These are phyloP conservation scores for Tinea semifulvella DNA, from an alignment of 2,888 invertebrate genomes.

Conservation along the genomic window DNA sequence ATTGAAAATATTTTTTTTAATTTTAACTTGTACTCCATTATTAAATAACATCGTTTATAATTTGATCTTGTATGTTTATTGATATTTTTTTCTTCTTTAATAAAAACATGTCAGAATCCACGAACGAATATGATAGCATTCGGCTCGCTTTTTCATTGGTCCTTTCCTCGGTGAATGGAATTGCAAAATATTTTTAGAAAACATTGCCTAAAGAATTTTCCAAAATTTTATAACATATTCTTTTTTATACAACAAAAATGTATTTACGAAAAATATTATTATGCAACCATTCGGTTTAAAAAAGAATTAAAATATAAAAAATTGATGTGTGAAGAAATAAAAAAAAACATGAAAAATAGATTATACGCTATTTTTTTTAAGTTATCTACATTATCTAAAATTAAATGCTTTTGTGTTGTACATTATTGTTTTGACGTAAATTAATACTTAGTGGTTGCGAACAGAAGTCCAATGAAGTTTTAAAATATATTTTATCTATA, in stretches of 20 bases:
- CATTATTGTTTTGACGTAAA: constrained; percentile 47
- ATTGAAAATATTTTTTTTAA: constrained; percentile 57
- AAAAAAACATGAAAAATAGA: neutral
- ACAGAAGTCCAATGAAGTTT: no score
- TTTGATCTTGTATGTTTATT: constrained; percentile 60
- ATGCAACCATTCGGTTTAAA: no score
- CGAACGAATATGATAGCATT: no score
- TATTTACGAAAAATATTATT: no score
- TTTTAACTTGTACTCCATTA: constrained; percentile 65
- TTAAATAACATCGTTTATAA: constrained; percentile 65
- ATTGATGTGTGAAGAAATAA: no score
- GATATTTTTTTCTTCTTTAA: constrained; percentile 43
- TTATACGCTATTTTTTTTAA: neutral
- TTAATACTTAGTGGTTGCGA: constrained; percentile 31
- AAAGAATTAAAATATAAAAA: no score
- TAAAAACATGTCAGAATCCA: no score
- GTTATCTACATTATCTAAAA: constrained; percentile 40
- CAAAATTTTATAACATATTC: no score
- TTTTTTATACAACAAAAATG: no score
- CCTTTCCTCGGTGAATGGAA: constrained; percentile 40
- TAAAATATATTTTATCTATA: constrained; percentile 22
- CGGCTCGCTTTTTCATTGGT: constrained; percentile 57
- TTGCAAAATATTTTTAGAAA: constrained; percentile 25
- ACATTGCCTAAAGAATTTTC: no score
- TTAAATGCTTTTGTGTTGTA: constrained; percentile 65